Percentiles rank a stretch among this genome's conserved stretches.
phyloP scores from a whole-genome alignment of 35 echinoderm and acorn worm species.

The Heliocidaris tuberculata region DNA sequence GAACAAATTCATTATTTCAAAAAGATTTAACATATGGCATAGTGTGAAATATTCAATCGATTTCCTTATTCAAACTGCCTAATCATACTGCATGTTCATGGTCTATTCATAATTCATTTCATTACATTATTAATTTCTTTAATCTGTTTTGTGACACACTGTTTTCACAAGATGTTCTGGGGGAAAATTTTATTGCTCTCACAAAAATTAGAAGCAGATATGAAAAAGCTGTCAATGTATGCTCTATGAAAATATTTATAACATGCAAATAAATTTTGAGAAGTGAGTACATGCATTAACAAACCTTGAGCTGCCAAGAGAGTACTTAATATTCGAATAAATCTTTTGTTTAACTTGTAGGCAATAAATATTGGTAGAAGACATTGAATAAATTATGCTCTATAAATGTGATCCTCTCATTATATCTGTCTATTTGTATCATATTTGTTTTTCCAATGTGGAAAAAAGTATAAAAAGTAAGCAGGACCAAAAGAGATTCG shows the following conservation, averaged over 20 bases:
- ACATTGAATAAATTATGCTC: neutral
- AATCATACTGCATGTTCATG: no score
- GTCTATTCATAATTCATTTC: neutral
- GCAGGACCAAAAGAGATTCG: no score
- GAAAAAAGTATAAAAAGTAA: no score
- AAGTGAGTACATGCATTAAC: neutral
- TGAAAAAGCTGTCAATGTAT: no score
- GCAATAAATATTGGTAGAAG: conserved; percentile 11
- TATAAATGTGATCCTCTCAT: neutral
- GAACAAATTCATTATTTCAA: neutral
- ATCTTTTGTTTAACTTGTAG: neutral
- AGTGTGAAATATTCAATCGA: neutral
- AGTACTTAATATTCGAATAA: neutral
- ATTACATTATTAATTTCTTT: neutral
- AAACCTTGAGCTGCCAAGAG: neutral
- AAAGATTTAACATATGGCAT: neutral
- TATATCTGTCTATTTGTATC: neutral
- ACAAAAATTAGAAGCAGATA: no score
- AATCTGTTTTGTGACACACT: neutral
- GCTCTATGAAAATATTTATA: no score
- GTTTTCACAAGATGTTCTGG: no score
- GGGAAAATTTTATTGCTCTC: no score
- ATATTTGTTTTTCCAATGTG: no score
- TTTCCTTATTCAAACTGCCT: neutral
- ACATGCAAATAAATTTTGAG: neutral